These are phyloP conservation scores for Scatophagus argus DNA, from an alignment of 2,113 vertebrate species.

Conservation along the genomic window DNA sequence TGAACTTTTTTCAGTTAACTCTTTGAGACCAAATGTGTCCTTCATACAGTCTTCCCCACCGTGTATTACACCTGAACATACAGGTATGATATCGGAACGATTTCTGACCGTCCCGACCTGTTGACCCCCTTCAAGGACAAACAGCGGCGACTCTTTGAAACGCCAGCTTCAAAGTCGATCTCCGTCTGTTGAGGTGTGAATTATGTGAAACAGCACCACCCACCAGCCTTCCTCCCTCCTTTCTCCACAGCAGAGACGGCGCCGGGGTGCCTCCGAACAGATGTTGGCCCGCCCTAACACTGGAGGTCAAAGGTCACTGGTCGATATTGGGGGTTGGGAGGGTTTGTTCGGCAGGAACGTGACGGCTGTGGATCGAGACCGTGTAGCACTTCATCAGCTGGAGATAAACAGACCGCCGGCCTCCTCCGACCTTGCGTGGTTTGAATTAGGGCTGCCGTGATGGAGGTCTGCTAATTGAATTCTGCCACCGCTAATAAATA, in stretches of 20 bases:
- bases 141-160: constrained; percentile 52
- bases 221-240: background rate
- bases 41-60: background rate
- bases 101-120: background rate
- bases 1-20: background rate
- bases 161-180: constrained; percentile 59
- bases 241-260: background rate
- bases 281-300: constrained; percentile 52
- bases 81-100: background rate
- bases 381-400: constrained; percentile 60
- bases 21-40: background rate
- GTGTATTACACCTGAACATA: background rate
- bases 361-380: constrained; percentile 19
- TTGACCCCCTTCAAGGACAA: constrained; percentile 30
- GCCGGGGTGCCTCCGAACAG: constrained; percentile 49
- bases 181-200: constrained; percentile 53
- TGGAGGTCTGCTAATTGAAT: constrained; percentile 71
- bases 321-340: constrained; percentile 17
- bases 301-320: constrained; percentile 51
- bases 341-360: constrained; percentile 7
- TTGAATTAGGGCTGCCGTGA: constrained; percentile 58
- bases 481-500: constrained; percentile 54
- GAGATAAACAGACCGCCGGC: constrained; percentile 47
- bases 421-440: constrained; percentile 57
- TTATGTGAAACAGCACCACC: constrained; percentile 53